A percentile compares a stretch with the other conserved stretches of the same genome.
These are phyloP conservation scores for Monopterus albus DNA, from an alignment of 2,113 vertebrate species.

Conservation along the genomic window DNA sequence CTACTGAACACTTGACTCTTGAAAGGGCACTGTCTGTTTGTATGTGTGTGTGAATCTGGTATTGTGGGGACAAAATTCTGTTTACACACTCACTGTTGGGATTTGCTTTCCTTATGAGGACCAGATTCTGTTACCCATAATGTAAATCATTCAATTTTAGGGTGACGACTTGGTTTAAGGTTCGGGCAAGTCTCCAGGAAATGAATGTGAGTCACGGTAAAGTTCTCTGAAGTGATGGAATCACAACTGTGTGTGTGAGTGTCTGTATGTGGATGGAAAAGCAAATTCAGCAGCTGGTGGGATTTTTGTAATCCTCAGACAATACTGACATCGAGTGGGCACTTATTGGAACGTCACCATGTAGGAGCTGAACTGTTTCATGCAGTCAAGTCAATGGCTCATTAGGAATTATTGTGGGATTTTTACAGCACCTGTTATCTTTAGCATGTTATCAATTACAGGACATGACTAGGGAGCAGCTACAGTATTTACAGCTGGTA, in stretches of 20 bases:
- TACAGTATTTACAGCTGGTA: background rate
- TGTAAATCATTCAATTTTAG: too few relatives aligned
- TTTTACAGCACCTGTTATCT: background rate
- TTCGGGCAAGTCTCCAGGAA: too few relatives aligned
- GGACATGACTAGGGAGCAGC: background rate
- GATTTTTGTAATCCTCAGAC: background rate
- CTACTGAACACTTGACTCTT: constrained; percentile 24
- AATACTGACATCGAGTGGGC: constrained; percentile 51
- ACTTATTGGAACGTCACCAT: background rate
- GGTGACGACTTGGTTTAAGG: too few relatives aligned
- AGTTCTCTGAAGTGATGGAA: too few relatives aligned
- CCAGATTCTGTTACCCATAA: too few relatives aligned
- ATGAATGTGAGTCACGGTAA: too few relatives aligned
- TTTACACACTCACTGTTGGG: too few relatives aligned
- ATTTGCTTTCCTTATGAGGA: too few relatives aligned
- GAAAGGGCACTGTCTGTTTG: background rate
- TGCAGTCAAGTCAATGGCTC: background rate
- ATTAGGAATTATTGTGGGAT: background rate
- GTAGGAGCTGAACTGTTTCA: background rate
- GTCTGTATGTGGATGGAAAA: background rate
- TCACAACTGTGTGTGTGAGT: background rate
- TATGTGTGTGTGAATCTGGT: background rate
- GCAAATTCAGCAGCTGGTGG: too few relatives aligned
- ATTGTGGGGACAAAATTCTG: too few relatives aligned
- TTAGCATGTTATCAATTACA: background rate